Conservation (phyloP, 2,888 invertebrate species). For the Drosophila sordidula region DNA sequence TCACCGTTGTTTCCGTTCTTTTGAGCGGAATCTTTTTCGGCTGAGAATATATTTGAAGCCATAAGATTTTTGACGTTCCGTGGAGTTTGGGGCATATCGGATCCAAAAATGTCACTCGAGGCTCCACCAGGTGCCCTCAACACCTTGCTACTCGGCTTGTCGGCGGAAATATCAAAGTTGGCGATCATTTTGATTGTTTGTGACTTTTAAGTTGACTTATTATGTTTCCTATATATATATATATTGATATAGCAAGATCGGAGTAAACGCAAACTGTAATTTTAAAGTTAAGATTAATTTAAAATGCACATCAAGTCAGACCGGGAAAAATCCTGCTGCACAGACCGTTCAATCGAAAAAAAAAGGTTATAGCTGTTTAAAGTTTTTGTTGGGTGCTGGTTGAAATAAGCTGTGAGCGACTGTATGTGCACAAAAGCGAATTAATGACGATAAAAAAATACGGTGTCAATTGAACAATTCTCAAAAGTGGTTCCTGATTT, state of each 20-base stretch:
- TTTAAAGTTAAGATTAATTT: constrained; percentile 32
- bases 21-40: constrained; percentile 81
- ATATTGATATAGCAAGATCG: neutral
- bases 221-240: neutral
- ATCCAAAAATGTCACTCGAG: constrained; percentile 87
- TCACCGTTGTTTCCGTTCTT: constrained; percentile 83
- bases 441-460: too few species aligned
- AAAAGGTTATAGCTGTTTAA: too few species aligned
- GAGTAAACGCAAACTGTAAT: constrained; percentile 14
- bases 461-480: too few species aligned
- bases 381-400: too few species aligned
- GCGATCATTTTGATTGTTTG: constrained; percentile 73
- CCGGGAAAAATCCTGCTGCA: constrained; percentile 54
- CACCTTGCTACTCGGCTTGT: constrained; percentile 89
- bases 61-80: constrained; percentile 84
- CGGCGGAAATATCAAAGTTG: constrained; percentile 84
- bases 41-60: constrained; percentile 85
- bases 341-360: constrained; percentile 50
- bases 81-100: constrained; percentile 83
- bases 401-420: too few species aligned
- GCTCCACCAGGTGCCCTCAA: constrained; percentile 88
- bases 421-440: too few species aligned
- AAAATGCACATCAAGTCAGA: constrained; percentile 37
- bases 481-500: too few species aligned
- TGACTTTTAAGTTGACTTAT: constrained; percentile 19